phyloP scores from a whole-genome alignment of 2,888 invertebrate species.

The Camponotus fellah region DNA sequence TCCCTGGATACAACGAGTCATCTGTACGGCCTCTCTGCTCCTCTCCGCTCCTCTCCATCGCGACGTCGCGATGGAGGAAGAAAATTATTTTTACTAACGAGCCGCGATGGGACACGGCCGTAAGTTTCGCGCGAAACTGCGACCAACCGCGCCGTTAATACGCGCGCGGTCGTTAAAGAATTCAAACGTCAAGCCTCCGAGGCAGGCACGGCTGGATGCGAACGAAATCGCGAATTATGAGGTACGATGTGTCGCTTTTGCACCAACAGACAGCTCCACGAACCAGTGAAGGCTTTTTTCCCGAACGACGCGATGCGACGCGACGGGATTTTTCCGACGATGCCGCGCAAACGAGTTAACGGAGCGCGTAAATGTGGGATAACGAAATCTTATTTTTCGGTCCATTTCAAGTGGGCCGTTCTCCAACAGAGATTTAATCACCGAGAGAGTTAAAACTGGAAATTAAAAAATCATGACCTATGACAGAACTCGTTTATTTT shows the following conservation, averaged over 20 bases:
- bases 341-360: slow-evolving; percentile 22
- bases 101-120: slow-evolving; percentile 69
- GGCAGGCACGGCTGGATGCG: slow-evolving; percentile 6
- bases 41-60: slow-evolving; percentile 17
- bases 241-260: slow-evolving; percentile 56
- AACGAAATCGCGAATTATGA: slow-evolving; percentile 62
- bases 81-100: slow-evolving; percentile 77
- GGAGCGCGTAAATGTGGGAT: slow-evolving; percentile 37
- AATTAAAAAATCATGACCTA: slow-evolving; percentile 32
- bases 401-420: slow-evolving; percentile 46
- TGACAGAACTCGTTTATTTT: slow-evolving; percentile 22
- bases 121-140: slow-evolving; percentile 74
- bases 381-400: slow-evolving; percentile 55
- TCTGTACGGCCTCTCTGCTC: slow-evolving; percentile 24
- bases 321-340: slow-evolving; percentile 49
- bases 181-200: slow-evolving; percentile 58
- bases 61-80: slow-evolving; percentile 22
- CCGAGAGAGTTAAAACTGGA: slow-evolving; percentile 17
- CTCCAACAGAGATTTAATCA: slow-evolving; percentile 42
- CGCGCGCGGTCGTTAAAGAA: slow-evolving; percentile 71
- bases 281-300: background rate
- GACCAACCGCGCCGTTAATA: slow-evolving; percentile 70
- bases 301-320: slow-evolving; percentile 33
- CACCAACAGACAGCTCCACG: background rate
- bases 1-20: slow-evolving; percentile 41